phyloP scores from a whole-genome alignment of 2,113 vertebrate genomes.

The Sphyrna mokarran region DNA sequence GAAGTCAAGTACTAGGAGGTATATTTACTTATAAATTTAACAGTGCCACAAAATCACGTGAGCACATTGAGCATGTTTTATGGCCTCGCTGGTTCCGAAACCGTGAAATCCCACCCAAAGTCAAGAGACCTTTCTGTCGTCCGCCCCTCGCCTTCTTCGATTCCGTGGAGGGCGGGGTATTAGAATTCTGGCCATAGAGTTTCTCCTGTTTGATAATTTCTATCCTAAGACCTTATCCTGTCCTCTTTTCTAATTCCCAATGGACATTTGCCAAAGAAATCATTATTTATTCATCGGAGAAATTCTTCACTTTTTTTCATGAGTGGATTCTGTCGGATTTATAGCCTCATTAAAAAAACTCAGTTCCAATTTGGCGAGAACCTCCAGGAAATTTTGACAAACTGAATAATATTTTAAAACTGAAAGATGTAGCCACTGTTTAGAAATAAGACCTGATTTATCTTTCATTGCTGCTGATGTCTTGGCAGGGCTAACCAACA shows the following conservation, averaged over 20 bases:
- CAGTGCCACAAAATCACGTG: not conserved
- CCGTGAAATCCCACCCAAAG: no score
- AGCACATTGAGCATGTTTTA: not conserved
- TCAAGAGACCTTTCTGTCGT: no score
- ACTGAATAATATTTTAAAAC: not conserved
- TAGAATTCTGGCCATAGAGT: not conserved
- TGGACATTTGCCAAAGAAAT: not conserved
- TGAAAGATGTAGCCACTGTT: not conserved
- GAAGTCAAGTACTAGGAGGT: not conserved
- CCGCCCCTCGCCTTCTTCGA: no score
- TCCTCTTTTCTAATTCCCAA: not conserved
- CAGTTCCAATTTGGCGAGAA: not conserved
- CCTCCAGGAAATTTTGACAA: not conserved
- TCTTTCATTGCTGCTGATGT: not conserved
- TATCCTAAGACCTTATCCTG: not conserved
- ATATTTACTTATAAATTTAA: not conserved
- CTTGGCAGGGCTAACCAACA: not conserved
- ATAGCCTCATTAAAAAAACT: not conserved
- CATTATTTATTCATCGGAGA: no score
- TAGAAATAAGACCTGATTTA: not conserved
- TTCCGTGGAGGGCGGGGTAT: no score
- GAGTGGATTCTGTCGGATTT: not conserved
- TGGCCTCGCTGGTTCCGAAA: no score
- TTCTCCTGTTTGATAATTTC: not conserved
- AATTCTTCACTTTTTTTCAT: not conserved